Evolutionary conservation across 2,888 invertebrate species (phyloP).

Genomic region (Laothoe populi): DNA sequence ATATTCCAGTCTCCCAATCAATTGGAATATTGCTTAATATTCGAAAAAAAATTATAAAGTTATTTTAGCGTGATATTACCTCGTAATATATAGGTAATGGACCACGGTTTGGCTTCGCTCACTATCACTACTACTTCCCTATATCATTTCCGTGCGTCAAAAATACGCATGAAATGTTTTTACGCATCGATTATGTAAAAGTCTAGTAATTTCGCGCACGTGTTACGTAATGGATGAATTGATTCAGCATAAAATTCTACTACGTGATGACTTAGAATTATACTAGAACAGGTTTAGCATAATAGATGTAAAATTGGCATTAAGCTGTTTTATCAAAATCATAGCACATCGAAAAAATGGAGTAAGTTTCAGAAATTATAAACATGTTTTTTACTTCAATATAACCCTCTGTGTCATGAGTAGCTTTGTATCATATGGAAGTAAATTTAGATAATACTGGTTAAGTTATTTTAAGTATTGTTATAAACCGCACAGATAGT

Average conservation of each 20-base stretch:
- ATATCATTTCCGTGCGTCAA: conserved; percentile 36
- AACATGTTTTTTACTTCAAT: no score
- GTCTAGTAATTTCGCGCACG: conserved; percentile 37
- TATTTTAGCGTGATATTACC: no score
- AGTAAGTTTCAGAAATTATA: no score
- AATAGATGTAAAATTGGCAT: not conserved
- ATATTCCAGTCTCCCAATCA: no score
- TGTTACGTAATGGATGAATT: conserved; percentile 38
- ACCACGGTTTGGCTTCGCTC: not conserved
- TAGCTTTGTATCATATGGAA: no score
- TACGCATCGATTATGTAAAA: conserved; percentile 44
- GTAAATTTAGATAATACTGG: no score
- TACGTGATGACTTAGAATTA: not conserved
- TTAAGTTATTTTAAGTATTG: no score
- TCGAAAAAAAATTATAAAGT: no score
- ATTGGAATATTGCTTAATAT: no score
- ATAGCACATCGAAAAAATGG: not conserved
- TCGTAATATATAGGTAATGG: not conserved
- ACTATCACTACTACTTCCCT: not conserved
- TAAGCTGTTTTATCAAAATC: not conserved
- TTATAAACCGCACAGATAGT: no score
- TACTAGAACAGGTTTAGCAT: not conserved
- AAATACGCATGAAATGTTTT: conserved; percentile 46
- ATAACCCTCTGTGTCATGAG: no score
- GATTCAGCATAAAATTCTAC: not conserved